A percentile compares a stretch with the other conserved stretches of the same genome.
phyloP scores from a whole-genome alignment of 2,888 invertebrate genomes.

The Dermolepida albohirtum region DNA sequence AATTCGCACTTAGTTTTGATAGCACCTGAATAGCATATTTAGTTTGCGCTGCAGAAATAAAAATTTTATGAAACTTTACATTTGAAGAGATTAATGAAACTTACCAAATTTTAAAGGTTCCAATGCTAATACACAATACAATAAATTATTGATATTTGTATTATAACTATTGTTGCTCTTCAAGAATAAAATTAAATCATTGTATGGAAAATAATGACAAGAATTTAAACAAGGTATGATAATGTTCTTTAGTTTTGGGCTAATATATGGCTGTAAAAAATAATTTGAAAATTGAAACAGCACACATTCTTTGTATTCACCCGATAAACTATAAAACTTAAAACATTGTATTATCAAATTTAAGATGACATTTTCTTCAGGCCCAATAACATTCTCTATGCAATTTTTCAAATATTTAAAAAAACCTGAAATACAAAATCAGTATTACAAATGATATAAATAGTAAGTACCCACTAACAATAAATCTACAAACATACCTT shows the following conservation, averaged over 20 bases:
- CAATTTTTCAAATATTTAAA: conserved; percentile 78
- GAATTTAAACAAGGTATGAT: conserved; percentile 76
- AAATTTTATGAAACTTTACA: conserved; percentile 8
- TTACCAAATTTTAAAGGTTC: conserved; percentile 77
- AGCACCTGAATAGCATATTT: conserved; percentile 63
- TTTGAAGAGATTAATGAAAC: conserved; percentile 50
- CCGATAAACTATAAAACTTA: conserved; percentile 66
- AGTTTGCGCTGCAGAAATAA: conserved; percentile 46
- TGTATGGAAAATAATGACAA: conserved; percentile 66
- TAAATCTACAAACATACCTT: conserved; percentile 63
- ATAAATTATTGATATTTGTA: conserved; percentile 68
- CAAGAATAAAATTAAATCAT: conserved; percentile 63
- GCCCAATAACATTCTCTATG: conserved; percentile 73
- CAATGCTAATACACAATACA: conserved; percentile 76
- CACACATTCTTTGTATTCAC: conserved; percentile 68
- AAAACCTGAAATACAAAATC: conserved; percentile 70
- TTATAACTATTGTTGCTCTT: conserved; percentile 60
- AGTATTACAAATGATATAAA: neutral
- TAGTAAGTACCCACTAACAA: too few relatives aligned
- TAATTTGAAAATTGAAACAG: conserved; percentile 72
- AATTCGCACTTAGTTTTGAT: conserved; percentile 65
- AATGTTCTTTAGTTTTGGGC: conserved; percentile 76
- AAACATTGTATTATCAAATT: conserved; percentile 84
- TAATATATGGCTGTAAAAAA: conserved; percentile 75
- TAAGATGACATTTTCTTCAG: conserved; percentile 76